These are phyloP conservation scores for Reinhardtius hippoglossoides DNA, from an alignment of 2,113 vertebrate genomes.

Conservation along the genomic window DNA sequence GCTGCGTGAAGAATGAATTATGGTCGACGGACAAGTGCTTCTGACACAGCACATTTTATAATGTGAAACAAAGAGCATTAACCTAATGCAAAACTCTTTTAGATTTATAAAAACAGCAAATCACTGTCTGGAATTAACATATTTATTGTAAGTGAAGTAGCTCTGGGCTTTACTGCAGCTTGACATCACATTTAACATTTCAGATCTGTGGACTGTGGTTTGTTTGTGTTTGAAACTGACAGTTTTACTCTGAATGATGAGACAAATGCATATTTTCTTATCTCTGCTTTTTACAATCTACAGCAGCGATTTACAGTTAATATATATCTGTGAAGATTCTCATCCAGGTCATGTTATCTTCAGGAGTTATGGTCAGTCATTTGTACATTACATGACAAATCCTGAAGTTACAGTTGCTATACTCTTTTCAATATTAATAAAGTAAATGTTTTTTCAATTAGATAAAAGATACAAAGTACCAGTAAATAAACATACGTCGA, in stretches of 20 bases:
- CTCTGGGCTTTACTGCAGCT: slow-evolving; percentile 16
- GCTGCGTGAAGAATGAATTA: slow-evolving; percentile 46
- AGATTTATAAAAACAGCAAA: slow-evolving; percentile 14
- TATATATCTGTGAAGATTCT: neutral
- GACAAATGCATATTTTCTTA: neutral
- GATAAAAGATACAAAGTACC: too few relatives aligned
- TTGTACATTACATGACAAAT: too few relatives aligned
- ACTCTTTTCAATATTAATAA: too few relatives aligned
- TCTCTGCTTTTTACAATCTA: neutral
- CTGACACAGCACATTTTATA: slow-evolving; percentile 51
- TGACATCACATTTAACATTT: slow-evolving; percentile 15
- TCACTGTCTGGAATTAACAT: slow-evolving; percentile 6
- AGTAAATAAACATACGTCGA: too few relatives aligned
- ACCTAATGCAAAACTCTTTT: slow-evolving; percentile 3
- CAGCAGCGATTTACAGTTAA: neutral
- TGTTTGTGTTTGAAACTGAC: neutral
- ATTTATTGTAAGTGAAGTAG: slow-evolving; percentile 23
- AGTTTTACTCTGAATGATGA: neutral
- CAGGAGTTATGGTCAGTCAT: too few relatives aligned
- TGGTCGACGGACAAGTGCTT: slow-evolving; percentile 33
- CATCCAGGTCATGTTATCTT: too few relatives aligned
- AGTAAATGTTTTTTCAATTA: too few relatives aligned
- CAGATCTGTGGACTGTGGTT: neutral
- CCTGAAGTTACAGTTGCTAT: too few relatives aligned
- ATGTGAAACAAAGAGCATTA: slow-evolving; percentile 38